Evolutionary conservation across 2,797 vertebrate genomes (phyloP).

Genomic region (Tauraco hartlaubi): DNA sequence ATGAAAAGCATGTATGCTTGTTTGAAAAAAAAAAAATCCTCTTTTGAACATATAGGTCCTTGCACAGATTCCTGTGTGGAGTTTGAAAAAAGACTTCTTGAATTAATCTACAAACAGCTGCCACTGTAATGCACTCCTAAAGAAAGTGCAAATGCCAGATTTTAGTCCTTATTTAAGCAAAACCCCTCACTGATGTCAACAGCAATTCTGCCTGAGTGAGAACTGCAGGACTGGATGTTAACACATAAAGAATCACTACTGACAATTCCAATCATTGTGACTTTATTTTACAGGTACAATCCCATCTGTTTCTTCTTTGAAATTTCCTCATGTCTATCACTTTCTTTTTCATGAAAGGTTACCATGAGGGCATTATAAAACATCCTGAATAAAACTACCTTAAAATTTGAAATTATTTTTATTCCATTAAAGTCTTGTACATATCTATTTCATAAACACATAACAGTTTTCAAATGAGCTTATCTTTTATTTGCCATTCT

Average conservation of each 20-base stretch:
- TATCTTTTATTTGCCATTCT: not conserved
- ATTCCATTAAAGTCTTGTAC: not conserved
- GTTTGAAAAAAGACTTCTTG: slow-evolving; percentile 52
- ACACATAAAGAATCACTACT: not conserved
- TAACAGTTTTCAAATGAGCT: not conserved
- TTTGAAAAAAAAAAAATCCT: not conserved
- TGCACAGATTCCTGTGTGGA: slow-evolving; percentile 40
- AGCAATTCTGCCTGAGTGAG: not conserved
- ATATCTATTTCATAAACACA: not conserved
- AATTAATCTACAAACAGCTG: slow-evolving; percentile 71
- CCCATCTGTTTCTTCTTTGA: not conserved
- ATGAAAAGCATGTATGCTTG: slow-evolving; percentile 69
- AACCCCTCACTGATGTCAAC: not conserved
- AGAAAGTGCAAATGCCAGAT: slow-evolving; percentile 56
- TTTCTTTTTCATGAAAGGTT: not conserved
- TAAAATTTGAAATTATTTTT: not conserved
- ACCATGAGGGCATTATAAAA: not conserved
- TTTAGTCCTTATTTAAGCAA: slow-evolving; percentile 26
- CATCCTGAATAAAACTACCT: not conserved
- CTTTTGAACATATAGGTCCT: slow-evolving; percentile 52
- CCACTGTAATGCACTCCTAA: slow-evolving; percentile 32
- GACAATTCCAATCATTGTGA: not conserved
- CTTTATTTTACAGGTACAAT: not conserved
- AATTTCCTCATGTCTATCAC: not conserved
- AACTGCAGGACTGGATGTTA: not conserved